Conservation (phyloP, 2,888 invertebrate species). For the Pandemis cinnamomeana region DNA sequence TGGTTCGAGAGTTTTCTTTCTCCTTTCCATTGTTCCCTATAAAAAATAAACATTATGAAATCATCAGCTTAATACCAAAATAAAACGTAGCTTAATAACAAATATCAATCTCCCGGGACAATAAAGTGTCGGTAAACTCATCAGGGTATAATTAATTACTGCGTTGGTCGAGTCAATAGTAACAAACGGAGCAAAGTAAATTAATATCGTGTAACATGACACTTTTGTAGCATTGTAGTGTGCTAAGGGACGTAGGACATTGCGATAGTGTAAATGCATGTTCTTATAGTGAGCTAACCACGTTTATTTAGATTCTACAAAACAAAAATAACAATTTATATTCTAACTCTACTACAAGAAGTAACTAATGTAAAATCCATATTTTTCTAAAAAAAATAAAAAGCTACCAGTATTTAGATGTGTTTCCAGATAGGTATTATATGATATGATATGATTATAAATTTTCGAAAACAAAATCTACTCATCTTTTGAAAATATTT, state of each 20-base stretch:
- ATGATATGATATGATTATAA: no score
- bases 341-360: no score
- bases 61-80: neutral
- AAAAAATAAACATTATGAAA: conserved; percentile 62
- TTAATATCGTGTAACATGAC: conserved; percentile 28
- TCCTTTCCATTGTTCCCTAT: conserved; percentile 90
- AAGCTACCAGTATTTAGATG: no score
- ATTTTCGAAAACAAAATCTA: no score
- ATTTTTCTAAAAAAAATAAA: no score
- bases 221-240: conserved; percentile 5
- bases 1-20: conserved; percentile 86
- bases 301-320: no score
- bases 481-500: neutral
- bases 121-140: conserved; percentile 34
- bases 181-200: conserved; percentile 25
- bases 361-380: no score
- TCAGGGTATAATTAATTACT: conserved; percentile 35
- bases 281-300: neutral
- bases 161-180: conserved; percentile 26
- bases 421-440: no score
- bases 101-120: conserved; percentile 29
- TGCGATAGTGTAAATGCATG: neutral
- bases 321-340: no score
- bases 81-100: neutral
- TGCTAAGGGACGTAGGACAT: conserved; percentile 5